These are phyloP conservation scores for Plestiodon gilberti DNA, from an alignment of 2,113 vertebrate species.

Conservation along the genomic window DNA sequence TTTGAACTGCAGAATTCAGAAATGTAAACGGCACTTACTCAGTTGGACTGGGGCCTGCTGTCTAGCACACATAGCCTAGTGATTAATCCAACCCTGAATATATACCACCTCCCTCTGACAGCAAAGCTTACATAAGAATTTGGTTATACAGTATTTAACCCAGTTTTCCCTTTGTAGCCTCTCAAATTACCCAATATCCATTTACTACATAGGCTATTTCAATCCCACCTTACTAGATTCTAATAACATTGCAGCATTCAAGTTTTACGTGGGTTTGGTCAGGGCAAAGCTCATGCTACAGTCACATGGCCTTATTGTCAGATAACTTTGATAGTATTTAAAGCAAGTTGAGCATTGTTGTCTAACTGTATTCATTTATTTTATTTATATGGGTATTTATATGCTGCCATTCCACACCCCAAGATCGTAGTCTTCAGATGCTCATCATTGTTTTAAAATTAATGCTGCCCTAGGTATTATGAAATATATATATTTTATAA, in stretches of 20 bases:
- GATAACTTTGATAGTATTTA: no score
- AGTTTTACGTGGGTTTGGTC: neutral
- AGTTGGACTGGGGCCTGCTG: neutral
- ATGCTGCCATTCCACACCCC: no score
- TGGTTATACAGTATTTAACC: neutral
- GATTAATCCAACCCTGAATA: neutral
- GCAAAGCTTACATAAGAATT: neutral
- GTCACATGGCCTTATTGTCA: neutral
- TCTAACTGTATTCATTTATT: no score
- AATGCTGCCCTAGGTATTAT: no score
- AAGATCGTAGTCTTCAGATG: no score
- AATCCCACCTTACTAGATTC: neutral
- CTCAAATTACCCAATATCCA: neutral
- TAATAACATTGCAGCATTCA: neutral
- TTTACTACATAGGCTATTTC: neutral
- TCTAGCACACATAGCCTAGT: neutral
- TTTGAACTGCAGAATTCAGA: neutral
- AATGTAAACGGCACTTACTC: neutral
- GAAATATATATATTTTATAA: no score
- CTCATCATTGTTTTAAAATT: no score
- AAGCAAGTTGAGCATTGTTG: no score
- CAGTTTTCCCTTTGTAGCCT: neutral
- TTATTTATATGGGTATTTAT: no score
- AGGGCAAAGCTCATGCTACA: neutral
- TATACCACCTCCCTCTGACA: neutral